These are phyloP conservation scores for Cheilosia vernalis DNA, from an alignment of 2,888 invertebrate species.

Conservation along the genomic window DNA sequence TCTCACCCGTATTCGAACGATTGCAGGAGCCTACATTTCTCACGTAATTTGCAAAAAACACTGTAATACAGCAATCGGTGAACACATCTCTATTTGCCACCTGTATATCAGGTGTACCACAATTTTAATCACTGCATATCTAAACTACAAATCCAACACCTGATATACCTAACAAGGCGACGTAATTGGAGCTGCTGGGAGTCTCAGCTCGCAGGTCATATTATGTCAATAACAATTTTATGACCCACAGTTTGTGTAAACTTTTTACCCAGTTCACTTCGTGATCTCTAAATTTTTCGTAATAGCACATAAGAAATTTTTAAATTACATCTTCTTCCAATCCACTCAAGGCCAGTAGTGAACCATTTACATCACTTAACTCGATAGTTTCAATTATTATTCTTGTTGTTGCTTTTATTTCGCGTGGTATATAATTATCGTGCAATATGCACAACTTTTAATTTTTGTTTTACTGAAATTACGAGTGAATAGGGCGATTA, in stretches of 20 bases:
- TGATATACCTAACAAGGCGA: not conserved
- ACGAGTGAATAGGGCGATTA: too few species aligned
- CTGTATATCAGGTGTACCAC: too few species aligned
- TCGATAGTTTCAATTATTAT: conserved; percentile 7
- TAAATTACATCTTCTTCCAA: not conserved
- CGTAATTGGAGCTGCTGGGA: not conserved
- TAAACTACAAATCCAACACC: too few species aligned
- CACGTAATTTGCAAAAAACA: too few species aligned
- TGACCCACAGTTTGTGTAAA: conserved; percentile 13
- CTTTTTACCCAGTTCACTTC: conserved; percentile 8
- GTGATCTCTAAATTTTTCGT: conserved; percentile 21
- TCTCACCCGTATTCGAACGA: too few species aligned
- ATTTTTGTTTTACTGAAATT: not conserved
- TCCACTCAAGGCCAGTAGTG: conserved; percentile 33
- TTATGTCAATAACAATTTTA: conserved; percentile 19
- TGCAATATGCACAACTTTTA: conserved; percentile 21
- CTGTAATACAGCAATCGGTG: too few species aligned
- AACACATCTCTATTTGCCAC: too few species aligned
- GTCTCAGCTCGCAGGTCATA: not conserved
- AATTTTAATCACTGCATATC: too few species aligned
- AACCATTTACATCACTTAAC: conserved; percentile 16
- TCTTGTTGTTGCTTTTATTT: not conserved
- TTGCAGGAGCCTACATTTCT: too few species aligned
- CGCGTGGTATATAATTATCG: conserved; percentile 36
- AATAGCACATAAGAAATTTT: conserved; percentile 19